Evolutionary conservation across 1,140 invertebrate species (phyloP), one percentile per base, ranked within the genome.

Genomic region (Archegozetes longisetosus): DNA sequence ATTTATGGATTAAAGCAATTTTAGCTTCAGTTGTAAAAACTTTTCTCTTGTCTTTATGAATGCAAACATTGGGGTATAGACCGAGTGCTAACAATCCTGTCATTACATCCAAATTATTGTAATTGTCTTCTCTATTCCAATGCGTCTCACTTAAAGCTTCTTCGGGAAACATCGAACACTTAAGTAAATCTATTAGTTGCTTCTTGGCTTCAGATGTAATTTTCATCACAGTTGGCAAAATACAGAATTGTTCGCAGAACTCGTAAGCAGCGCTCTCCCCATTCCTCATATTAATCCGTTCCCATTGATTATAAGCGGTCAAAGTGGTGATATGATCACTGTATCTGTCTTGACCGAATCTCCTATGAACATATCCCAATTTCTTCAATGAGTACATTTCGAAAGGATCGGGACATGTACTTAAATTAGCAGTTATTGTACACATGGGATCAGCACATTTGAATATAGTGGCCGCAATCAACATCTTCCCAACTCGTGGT

Each of bases 291-390:
- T 84, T 84, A n/a, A n/a, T n/a, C 48, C 83, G 80, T 66, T 90
- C 84, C 88, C 89, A 97, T 64, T 84, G 71, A 27, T 88, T 81
- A 68, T 91, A 93, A 22, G 88, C 92, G 65, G 90, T 89, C 6
- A 97, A 75, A 79, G 95, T 84, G 9, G 92, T 91, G 17, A 97
- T 82, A 70, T 98, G 93, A 74, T 98, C 95, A 22, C 90, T 95
- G 68, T 80, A 86, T 50, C 90, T 76, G 57, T 81, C 22, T 80
- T 80, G 28, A 50, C 40, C 40, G 6, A 57, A 50, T 47, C 27
- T n/a, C 27, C 22, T 24, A n/a, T 40, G 17, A 20, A 32, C 28
- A 20, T 27, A n/a, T 4, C 17, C 17, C n/a, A 27, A 24, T 28
- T 9, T 1, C 24, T 50, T 47, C 55, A 57, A 47, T 17, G 40